Evolutionary conservation across 2,113 vertebrate genomes (phyloP), one percentile per base, ranked within the genome.

Genomic region (Chlorodrepanis virens): DNA sequence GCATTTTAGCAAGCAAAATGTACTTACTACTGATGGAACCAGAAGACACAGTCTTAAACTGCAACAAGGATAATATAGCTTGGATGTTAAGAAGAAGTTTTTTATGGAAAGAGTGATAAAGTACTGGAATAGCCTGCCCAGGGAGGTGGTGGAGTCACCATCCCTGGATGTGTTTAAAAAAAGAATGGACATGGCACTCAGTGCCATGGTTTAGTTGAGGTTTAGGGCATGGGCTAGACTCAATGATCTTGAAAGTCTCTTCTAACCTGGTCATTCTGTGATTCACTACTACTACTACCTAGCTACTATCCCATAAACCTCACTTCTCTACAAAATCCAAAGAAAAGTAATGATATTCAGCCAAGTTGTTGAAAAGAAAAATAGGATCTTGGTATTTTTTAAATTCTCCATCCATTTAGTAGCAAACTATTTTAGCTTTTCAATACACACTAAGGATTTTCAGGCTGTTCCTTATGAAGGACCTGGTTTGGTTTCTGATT

Each of bases 151-250:
- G 13, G 29, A 78, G 23, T 52, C 35, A 78, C 24, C 29, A 64
- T 5, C 23, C 37, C 23, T 78, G 47, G 59, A n/a, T 5, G 18
- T 22, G 11, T 28, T n/a, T n/a, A 42, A 63, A 27, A 35, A 21
- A 78, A 8, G 8, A 16, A 0, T 27, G 29, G 4, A 52, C 16
- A 5, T 13, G 10, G 18, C 37, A 42, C 10, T 42, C 1, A 1
- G 47, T n/a, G 29, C 45, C 24, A 64, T n/a, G 59, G 31, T 42
- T 78, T 42, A 52, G 37, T 18, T 53, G 19, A 64, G 59, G 11
- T n/a, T 17, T n/a, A 28, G 13, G 59, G 23, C 18, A 37, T 40
- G 47, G 35, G 47, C 6, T 78, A 24, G 19, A 78, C 24, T 53
- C 1, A 0, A 13, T 40, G 45, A n/a, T 22, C 47, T 64, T n/a